Evolutionary conservation across 2,797 vertebrate species (phyloP).

Genomic region (Ctenopoma multispine): DNA sequence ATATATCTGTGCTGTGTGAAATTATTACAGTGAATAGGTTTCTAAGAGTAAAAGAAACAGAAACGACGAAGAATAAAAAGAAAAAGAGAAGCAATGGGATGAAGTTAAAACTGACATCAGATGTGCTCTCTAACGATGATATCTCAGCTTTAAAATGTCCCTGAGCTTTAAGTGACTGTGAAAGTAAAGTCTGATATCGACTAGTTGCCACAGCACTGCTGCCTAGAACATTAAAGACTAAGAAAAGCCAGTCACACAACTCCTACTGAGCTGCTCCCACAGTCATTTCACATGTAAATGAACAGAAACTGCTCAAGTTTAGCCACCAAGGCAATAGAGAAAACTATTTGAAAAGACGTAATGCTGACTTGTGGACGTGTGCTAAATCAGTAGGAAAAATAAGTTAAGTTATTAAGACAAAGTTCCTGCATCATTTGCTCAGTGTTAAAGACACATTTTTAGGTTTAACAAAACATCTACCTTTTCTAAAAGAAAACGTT

Average conservation of each 20-base stretch:
- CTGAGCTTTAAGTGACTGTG: slow-evolving; percentile 61
- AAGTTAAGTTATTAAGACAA: not conserved
- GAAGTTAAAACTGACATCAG: slow-evolving; percentile 67
- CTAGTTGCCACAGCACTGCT: slow-evolving; percentile 62
- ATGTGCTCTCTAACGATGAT: slow-evolving; percentile 68
- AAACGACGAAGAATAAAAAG: slow-evolving; percentile 4
- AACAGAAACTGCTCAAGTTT: slow-evolving; percentile 55
- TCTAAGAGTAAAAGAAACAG: not conserved
- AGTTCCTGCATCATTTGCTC: not conserved
- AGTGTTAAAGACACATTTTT: not conserved
- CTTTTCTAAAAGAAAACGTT: too few relatives aligned
- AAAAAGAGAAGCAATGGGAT: slow-evolving; percentile 34
- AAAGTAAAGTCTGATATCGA: slow-evolving; percentile 72
- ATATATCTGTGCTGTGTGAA: slow-evolving; percentile 14
- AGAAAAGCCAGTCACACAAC: slow-evolving; percentile 46
- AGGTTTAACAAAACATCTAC: too few relatives aligned
- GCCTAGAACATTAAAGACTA: slow-evolving; percentile 60
- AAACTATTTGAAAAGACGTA: slow-evolving; percentile 36
- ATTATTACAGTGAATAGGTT: slow-evolving; percentile 7
- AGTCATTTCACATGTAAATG: slow-evolving; percentile 67
- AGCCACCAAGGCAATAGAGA: slow-evolving; percentile 37
- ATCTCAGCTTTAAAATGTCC: slow-evolving; percentile 66
- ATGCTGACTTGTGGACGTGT: slow-evolving; percentile 28
- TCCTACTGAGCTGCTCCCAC: slow-evolving; percentile 43
- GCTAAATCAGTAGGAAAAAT: slow-evolving; percentile 14